Evolutionary conservation across 1,140 invertebrate species (phyloP).

Genomic region (Drosophila kepulauana): DNA sequence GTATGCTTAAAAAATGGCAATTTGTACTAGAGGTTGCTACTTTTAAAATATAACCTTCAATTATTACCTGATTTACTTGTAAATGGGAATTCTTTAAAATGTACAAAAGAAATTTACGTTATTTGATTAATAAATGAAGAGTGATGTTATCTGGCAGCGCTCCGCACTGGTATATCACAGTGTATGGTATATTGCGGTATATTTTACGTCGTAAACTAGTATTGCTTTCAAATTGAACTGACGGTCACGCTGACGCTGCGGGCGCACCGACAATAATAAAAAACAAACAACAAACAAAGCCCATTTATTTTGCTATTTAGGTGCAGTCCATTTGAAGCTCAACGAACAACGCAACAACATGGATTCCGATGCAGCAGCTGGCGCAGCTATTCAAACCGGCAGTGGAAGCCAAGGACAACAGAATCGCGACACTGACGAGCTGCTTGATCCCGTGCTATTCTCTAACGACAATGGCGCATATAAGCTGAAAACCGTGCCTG

Average conservation of each 20-base stretch:
- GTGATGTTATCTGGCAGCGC: too few species aligned
- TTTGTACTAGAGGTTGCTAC: too few species aligned
- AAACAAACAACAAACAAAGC: constrained; percentile 57
- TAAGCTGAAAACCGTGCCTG: constrained; percentile 80
- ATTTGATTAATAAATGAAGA: too few species aligned
- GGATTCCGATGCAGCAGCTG: constrained; percentile 41
- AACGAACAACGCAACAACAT: constrained; percentile 33
- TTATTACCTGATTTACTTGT: too few species aligned
- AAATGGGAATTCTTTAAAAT: too few species aligned
- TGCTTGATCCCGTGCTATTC: constrained; percentile 66
- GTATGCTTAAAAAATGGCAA: too few species aligned
- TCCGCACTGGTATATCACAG: not conserved
- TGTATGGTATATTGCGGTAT: not conserved
- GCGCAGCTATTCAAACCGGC: constrained; percentile 42
- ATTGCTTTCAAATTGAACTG: not conserved
- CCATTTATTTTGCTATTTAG: constrained; percentile 29
- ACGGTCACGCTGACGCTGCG: not conserved
- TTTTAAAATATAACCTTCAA: too few species aligned
- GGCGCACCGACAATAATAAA: constrained; percentile 25
- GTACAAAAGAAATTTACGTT: too few species aligned
- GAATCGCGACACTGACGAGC: constrained; percentile 53
- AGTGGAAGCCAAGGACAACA: constrained; percentile 21
- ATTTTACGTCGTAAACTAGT: not conserved
- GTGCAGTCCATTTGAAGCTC: constrained; percentile 27
- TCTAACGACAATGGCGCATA: constrained; percentile 63